These are phyloP conservation scores for Hydrocynus forskahlii DNA, from an alignment of 2,797 vertebrate species.

Conservation along the genomic window DNA sequence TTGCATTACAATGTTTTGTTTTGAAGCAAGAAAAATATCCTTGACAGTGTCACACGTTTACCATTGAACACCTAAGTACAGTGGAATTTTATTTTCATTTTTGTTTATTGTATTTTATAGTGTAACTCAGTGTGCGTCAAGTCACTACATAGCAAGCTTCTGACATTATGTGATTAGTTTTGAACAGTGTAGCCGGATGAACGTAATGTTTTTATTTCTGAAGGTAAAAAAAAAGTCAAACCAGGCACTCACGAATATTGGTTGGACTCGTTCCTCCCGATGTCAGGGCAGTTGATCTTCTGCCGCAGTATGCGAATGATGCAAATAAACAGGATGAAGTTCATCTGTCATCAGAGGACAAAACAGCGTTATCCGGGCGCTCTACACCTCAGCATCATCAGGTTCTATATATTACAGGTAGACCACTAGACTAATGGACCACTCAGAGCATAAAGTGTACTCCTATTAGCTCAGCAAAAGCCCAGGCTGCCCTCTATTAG, in stretches of 20 bases:
- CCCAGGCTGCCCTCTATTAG: conserved; percentile 29
- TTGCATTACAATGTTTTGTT: too few species aligned
- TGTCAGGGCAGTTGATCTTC: conserved; percentile 93
- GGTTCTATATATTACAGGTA: conserved; percentile 11
- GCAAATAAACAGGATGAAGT: conserved; percentile 92
- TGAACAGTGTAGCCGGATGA: neutral
- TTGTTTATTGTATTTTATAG: too few species aligned
- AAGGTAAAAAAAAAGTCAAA: neutral
- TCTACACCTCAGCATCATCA: neutral
- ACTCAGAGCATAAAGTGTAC: conserved; percentile 27
- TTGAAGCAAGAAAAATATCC: too few species aligned
- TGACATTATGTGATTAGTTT: neutral
- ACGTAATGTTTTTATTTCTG: neutral
- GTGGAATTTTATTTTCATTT: too few species aligned
- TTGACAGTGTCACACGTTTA: too few species aligned
- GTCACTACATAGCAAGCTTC: neutral
- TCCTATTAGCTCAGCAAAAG: conserved; percentile 1
- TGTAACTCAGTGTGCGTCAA: neutral
- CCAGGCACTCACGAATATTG: conserved; percentile 88
- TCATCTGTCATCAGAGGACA: conserved; percentile 79
- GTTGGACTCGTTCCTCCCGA: conserved; percentile 89
- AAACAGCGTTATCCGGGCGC: conserved; percentile 14
- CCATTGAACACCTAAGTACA: too few species aligned
- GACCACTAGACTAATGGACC: conserved; percentile 16
- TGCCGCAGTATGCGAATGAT: conserved; percentile 95